A percentile compares a stretch with the other conserved stretches of the same genome.
phyloP scores from a whole-genome alignment of 2,113 vertebrate species.

The Asarcornis scutulata region DNA sequence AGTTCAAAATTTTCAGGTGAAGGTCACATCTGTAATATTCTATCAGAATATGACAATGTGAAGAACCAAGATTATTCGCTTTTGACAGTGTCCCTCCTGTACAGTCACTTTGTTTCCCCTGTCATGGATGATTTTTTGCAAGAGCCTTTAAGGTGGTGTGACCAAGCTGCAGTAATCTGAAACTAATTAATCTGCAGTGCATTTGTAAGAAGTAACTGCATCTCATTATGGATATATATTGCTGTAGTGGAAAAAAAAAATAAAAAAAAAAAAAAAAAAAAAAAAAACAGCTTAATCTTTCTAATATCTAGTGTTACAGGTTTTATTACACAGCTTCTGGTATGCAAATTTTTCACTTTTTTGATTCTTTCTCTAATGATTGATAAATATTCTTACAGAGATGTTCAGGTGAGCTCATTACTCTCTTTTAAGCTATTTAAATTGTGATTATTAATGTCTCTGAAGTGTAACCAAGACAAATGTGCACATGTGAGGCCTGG shows the following conservation, averaged over 20 bases:
- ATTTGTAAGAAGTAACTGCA: slow-evolving; percentile 53
- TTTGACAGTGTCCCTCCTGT: background rate
- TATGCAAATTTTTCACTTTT: slow-evolving; percentile 43
- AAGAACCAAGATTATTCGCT: background rate
- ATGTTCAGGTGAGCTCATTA: slow-evolving; percentile 10
- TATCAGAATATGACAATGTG: background rate
- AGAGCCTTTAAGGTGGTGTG: slow-evolving; percentile 15
- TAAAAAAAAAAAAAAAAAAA: slow-evolving; percentile 35
- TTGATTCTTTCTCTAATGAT: slow-evolving; percentile 18
- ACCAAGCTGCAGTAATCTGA: slow-evolving; percentile 31
- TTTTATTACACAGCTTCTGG: slow-evolving; percentile 36
- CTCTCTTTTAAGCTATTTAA: slow-evolving; percentile 7
- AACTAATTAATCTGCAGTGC: slow-evolving; percentile 45
- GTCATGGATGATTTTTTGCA: background rate
- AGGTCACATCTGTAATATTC: background rate
- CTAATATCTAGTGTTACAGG: slow-evolving; percentile 38
- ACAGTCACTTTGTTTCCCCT: background rate
- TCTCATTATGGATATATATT: slow-evolving; percentile 51
- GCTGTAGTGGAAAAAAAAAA: background rate
- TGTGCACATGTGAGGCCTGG: background rate
- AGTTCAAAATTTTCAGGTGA: background rate
- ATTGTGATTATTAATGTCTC: background rate
- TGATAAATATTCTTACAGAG: slow-evolving; percentile 23
- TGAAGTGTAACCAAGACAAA: background rate
- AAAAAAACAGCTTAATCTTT: slow-evolving; percentile 38